Conservation (phyloP, 2,797 vertebrate genomes). For the Acanthurus tractus region DNA sequence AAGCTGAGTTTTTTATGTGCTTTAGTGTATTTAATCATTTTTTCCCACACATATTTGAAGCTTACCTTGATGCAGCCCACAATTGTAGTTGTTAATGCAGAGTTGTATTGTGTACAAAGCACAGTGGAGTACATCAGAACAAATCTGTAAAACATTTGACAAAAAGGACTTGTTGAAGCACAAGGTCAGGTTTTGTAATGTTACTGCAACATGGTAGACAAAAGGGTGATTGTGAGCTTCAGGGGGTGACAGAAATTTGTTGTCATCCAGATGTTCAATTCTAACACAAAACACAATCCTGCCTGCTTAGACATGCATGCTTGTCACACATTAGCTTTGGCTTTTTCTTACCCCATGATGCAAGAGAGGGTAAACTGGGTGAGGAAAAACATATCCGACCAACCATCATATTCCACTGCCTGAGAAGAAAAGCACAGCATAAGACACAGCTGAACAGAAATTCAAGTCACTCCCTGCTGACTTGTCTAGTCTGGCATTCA, state of each 20-base stretch:
- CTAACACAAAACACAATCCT: slow-evolving; percentile 14
- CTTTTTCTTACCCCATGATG: slow-evolving; percentile 93
- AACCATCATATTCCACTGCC: slow-evolving; percentile 93
- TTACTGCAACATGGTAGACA: not conserved
- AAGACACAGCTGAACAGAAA: not conserved
- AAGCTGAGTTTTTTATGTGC: not conserved
- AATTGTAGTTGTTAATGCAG: slow-evolving; percentile 96
- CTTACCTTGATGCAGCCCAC: slow-evolving; percentile 97
- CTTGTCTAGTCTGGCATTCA: not conserved
- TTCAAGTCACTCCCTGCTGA: not conserved
- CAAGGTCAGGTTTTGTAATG: slow-evolving; percentile 33
- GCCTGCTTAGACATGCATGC: not conserved
- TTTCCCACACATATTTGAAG: not conserved
- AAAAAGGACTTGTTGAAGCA: not conserved
- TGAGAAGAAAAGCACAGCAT: slow-evolving; percentile 58
- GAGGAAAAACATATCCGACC: slow-evolving; percentile 91
- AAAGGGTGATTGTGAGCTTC: slow-evolving; percentile 6
- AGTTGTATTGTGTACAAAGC: slow-evolving; percentile 97
- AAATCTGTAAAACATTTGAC: slow-evolving; percentile 84
- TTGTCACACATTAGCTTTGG: not conserved
- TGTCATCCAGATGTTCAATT: slow-evolving; percentile 12
- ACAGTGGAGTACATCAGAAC: slow-evolving; percentile 97
- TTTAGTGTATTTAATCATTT: not conserved
- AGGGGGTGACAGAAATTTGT: not conserved
- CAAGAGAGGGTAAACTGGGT: slow-evolving; percentile 93